Percentiles rank a stretch among this genome's conserved stretches.
Conservation (phyloP, 2,113 vertebrate species). For the Pteruthius melanotis region DNA sequence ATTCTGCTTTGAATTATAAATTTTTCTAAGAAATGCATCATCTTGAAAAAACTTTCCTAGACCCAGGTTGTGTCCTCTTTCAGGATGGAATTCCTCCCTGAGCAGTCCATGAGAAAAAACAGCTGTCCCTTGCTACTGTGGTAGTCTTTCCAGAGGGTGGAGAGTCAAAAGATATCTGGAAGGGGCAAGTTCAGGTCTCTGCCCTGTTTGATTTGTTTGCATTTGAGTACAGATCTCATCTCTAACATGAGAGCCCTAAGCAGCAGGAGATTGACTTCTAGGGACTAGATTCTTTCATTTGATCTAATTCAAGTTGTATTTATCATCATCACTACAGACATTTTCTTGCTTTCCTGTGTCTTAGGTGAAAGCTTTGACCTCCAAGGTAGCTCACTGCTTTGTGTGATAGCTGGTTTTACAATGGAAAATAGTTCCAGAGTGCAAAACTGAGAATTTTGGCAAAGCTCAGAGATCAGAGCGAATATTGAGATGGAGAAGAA, state of each 20-base stretch:
- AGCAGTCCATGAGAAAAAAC: not conserved
- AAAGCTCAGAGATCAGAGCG: not conserved
- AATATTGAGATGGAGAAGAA: not conserved
- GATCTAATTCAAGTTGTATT: not conserved
- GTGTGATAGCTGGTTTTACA: not conserved
- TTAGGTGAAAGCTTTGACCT: not conserved
- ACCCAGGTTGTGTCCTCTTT: not conserved
- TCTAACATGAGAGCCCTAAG: not conserved
- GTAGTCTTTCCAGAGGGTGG: not conserved
- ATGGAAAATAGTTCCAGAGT: not conserved
- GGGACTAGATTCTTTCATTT: not conserved
- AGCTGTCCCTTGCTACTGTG: not conserved
- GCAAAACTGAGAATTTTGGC: not conserved
- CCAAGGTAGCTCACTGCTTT: not conserved
- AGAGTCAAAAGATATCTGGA: fast-evolving
- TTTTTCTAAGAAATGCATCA: not conserved
- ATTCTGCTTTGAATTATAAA: not conserved
- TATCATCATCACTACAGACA: not conserved
- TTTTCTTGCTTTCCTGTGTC: not conserved
- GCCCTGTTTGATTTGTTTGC: not conserved
- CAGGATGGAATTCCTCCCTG: not conserved
- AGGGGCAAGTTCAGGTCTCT: not conserved
- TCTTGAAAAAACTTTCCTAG: not conserved
- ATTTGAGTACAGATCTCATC: not conserved
- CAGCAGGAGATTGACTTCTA: not conserved